Base-by-base conservation (phyloP, 2,888 invertebrate species). In the Miltochrista miniata region DNA sequence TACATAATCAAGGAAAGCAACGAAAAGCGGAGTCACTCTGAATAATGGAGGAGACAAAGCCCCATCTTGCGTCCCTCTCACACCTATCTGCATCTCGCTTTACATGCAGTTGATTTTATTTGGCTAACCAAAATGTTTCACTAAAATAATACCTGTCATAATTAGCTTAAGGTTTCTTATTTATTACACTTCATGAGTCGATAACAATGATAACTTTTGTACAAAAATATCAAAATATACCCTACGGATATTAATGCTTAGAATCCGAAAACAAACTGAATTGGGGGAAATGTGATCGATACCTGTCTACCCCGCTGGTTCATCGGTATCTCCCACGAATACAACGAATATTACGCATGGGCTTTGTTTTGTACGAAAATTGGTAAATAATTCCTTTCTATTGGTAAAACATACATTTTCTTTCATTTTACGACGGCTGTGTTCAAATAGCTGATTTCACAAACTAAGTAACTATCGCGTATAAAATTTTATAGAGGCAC, bases 31-130 rank as follows among this genome's bases (percentile, higher is more conserved):
- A 75, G 69, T 76, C 74, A 72, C 67, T 64, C 64, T 79, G 77
- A 82, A 83, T 82, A 80, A 82, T 81, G 73, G 74, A 83, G 53
- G 56, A 68, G 70, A n/a, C n/a, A 68, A 70, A 67, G 65, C 61
- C 56, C 45, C 51, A 45, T 37, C 53, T 38, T 30, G 48, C 46
- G 50, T 70, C 76, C 53, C 68, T 18, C 65, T 77, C 67, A 40
- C 67, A 64, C 76, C 31, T 36, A 14, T 14, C 39, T 48, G 37
- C 59, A 44, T 64, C 59, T 62, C 54, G 38, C 52, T 59, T 52
- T 38, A 46, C 56, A 44, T 51, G 41, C 53, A 50, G 3, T 54
- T 54, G 34, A 54, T 15, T 44, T 44, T 54, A 35, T 39, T 43
- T 18, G 48, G 47, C 24, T 24, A n/a, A n/a, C n/a, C n/a, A n/a